Percentiles rank a stretch among this genome's conserved stretches.
These are phyloP conservation scores for Lethrus apterus DNA, from an alignment of 1,140 invertebrate species.

Conservation along the genomic window DNA sequence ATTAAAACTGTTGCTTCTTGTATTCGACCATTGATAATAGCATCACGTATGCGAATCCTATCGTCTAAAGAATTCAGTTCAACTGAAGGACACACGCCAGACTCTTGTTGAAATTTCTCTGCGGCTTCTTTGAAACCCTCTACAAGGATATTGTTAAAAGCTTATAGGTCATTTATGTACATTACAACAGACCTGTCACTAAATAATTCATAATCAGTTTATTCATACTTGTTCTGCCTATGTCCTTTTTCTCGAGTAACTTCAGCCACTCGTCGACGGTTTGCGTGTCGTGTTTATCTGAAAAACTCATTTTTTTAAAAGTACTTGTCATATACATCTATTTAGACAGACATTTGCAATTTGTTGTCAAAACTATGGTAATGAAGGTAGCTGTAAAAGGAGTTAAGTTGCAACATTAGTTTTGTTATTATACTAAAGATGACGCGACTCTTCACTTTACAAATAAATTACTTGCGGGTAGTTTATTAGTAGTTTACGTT, in stretches of 20 bases:
- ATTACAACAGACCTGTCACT: constrained; percentile 62
- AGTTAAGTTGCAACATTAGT: too few species aligned
- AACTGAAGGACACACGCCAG: constrained; percentile 77
- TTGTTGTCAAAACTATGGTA: too few species aligned
- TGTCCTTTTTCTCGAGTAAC: constrained; percentile 67
- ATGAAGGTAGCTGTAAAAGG: too few species aligned
- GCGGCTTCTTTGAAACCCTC: constrained; percentile 98
- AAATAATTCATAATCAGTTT: constrained; percentile 98
- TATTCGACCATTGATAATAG: constrained; percentile 88
- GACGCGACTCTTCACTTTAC: too few species aligned
- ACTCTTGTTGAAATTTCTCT: constrained; percentile 93
- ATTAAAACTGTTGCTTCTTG: constrained; percentile 90
- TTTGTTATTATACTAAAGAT: too few species aligned
- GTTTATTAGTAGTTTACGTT: too few species aligned
- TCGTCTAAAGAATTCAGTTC: constrained; percentile 87
- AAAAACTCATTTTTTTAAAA: constrained; percentile 37
- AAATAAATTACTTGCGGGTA: too few species aligned
- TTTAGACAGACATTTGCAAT: too few species aligned
- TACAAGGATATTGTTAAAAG: constrained; percentile 40
- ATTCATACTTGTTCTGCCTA: constrained; percentile 89
- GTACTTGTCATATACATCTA: constrained; percentile 1
- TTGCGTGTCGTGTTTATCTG: constrained; percentile 39
- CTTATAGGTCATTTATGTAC: not conserved
- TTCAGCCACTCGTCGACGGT: constrained; percentile 60
- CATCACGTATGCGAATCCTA: constrained; percentile 88